Evolutionary conservation across 2,797 vertebrate genomes (phyloP).

Genomic region (Cirrhinus mrigala): DNA sequence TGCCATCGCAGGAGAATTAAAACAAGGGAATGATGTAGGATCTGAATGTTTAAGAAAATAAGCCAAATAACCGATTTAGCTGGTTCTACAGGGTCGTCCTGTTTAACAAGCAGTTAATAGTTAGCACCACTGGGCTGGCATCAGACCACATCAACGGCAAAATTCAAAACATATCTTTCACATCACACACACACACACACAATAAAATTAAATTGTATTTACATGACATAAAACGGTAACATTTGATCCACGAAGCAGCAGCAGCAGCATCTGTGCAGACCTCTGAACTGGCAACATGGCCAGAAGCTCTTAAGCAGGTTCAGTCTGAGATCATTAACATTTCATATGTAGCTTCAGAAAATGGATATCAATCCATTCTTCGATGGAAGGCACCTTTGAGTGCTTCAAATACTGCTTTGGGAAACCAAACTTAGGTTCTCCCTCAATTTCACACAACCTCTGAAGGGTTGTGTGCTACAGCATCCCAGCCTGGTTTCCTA

Average conservation of each 20-base stretch:
- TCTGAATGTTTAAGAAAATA: constrained; percentile 21
- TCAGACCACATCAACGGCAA: background rate
- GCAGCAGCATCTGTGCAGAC: constrained; percentile 27
- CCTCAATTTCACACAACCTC: constrained; percentile 16
- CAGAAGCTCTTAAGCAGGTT: background rate
- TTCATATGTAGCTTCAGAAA: constrained; percentile 10
- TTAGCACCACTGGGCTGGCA: constrained; percentile 23
- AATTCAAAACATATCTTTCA: constrained; percentile 2
- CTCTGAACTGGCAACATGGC: background rate
- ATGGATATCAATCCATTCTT: constrained; percentile 25
- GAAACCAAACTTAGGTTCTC: background rate
- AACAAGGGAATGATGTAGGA: constrained; percentile 3
- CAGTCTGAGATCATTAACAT: background rate
- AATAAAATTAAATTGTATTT: constrained; percentile 43
- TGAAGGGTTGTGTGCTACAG: background rate
- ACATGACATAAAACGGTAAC: constrained; percentile 43
- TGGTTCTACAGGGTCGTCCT: background rate
- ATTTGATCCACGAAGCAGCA: constrained; percentile 14
- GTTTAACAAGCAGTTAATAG: constrained; percentile 8
- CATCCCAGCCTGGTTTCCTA: constrained; percentile 14
- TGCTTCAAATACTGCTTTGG: constrained; percentile 29
- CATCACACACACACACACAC: background rate
- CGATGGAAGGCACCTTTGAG: constrained; percentile 44
- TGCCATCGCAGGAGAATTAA: constrained; percentile 42
- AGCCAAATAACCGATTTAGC: constrained; percentile 8